Evolutionary conservation across 2,888 invertebrate genomes (phyloP).

Genomic region (Antitype chi): DNA sequence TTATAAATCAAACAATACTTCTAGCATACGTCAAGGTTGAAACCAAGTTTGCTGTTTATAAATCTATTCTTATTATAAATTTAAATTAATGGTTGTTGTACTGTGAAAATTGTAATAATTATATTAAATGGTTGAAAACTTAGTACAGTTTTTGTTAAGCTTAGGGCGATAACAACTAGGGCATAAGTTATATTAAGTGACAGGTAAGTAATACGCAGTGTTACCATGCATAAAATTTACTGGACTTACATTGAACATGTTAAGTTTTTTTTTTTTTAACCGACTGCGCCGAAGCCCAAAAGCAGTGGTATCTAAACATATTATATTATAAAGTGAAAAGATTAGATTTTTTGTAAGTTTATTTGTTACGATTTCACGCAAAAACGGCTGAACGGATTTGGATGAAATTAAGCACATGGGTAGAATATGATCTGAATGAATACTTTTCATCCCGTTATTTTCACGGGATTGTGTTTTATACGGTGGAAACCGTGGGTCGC

Average conservation of each 20-base stretch:
- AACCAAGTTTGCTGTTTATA: constrained; percentile 1
- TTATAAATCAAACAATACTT: not conserved
- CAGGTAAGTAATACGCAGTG: not conserved
- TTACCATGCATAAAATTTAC: not conserved
- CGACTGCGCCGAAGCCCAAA: not conserved
- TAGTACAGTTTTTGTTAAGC: constrained; percentile 14
- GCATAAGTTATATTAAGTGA: constrained; percentile 32
- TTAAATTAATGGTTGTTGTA: constrained; percentile 24
- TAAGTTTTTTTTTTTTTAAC: not conserved
- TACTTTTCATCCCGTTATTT: no score
- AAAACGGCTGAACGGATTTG: no score
- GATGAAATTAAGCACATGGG: no score
- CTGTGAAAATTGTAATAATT: constrained; percentile 19
- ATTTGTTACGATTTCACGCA: no score
- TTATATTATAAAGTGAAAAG: no score
- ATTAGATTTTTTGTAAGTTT: no score
- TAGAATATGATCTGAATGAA: no score
- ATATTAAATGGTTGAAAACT: constrained; percentile 17
- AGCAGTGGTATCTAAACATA: no score
- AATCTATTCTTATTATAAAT: constrained; percentile 13
- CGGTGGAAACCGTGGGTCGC: no score
- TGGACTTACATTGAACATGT: not conserved
- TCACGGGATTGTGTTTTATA: no score
- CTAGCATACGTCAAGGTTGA: not conserved
- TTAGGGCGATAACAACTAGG: constrained; percentile 1